Conservation (phyloP, 1,140 invertebrate species). For the Lucilia sericata region DNA sequence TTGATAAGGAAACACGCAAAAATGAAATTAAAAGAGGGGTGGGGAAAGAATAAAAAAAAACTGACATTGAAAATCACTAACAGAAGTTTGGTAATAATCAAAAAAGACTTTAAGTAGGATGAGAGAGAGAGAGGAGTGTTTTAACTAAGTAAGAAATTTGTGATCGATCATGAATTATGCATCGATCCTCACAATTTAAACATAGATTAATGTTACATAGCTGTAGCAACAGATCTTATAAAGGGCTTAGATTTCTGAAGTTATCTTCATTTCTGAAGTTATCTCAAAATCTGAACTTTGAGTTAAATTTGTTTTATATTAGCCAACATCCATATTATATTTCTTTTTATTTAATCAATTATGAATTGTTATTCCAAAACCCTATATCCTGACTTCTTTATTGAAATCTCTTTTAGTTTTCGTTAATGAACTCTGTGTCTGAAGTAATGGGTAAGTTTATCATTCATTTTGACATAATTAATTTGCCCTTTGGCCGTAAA, state of each 20-base stretch:
- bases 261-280: too few relatives aligned
- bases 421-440: not conserved
- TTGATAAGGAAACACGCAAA: conserved; percentile 11
- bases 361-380: too few relatives aligned
- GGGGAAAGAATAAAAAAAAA: not conserved
- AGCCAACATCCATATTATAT: not conserved
- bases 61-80: not conserved
- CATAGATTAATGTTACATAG: too few relatives aligned
- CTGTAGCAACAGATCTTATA: too few relatives aligned
- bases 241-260: too few relatives aligned
- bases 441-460: not conserved
- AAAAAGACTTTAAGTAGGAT: not conserved
- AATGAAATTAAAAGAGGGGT: conserved; percentile 5
- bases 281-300: too few relatives aligned
- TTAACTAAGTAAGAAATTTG: too few relatives aligned
- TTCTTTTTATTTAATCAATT: too few relatives aligned
- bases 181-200: too few relatives aligned
- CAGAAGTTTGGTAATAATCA: not conserved
- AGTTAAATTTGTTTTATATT: not conserved
- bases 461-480: conserved; percentile 27
- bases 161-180: too few relatives aligned
- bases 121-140: too few relatives aligned
- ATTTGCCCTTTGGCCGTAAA: conserved; percentile 14
- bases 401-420: not conserved
- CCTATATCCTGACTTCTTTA: not conserved